Evolutionary conservation across 1,140 invertebrate genomes (phyloP), one percentile per base, ranked within the genome.

Genomic region (Pemphigus obesinymphae): DNA sequence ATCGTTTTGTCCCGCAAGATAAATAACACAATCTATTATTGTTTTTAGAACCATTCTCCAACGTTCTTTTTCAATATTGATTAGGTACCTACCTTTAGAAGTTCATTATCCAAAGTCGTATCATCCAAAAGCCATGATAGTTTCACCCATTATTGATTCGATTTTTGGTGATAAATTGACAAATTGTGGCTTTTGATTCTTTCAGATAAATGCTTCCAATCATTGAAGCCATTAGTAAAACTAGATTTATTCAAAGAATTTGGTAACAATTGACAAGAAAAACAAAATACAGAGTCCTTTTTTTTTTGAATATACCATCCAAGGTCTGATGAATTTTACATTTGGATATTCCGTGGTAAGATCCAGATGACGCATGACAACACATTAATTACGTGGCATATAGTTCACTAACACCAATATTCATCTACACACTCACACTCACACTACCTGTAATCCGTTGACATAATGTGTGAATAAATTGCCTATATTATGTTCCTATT

Each of bases 1-100:
- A 31, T 84, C 82, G 75, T 84, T 84, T 53, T 84, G 82, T 75
- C 75, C n/a, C 48, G 83, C 78, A 45, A 84, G 82, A 73, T 80
- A 83, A 45, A 82, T 82, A 70, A 83, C 82, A 66, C 83, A 34
- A 45, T 63, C 75, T 50, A 82, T 75, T 82, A 84, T 70, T 80
- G 82, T 76, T 82, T 72, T 66, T n/a, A 84, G 48, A 73, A 84
- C 76, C 76, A 55, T 53, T 73, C 82, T 58, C 61, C 5, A 66
- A n/a, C 61, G 61, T 0, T 2, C 31, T n/a, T 66, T 66, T 66
- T 66, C 31, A n/a, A 31, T 66, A 20, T 66, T 4, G 10, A 66
- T 66, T n/a, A n/a, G n/a, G n/a, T n/a, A n/a, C n/a, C n/a, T 66
- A 37, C 61, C 37, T 66, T 66, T 66, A 37, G 17, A 20, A 66